A percentile compares a stretch with the other conserved stretches of the same genome.
Conservation (phyloP, 2,797 vertebrate genomes). For the Urocyon cinereoargenteus region DNA sequence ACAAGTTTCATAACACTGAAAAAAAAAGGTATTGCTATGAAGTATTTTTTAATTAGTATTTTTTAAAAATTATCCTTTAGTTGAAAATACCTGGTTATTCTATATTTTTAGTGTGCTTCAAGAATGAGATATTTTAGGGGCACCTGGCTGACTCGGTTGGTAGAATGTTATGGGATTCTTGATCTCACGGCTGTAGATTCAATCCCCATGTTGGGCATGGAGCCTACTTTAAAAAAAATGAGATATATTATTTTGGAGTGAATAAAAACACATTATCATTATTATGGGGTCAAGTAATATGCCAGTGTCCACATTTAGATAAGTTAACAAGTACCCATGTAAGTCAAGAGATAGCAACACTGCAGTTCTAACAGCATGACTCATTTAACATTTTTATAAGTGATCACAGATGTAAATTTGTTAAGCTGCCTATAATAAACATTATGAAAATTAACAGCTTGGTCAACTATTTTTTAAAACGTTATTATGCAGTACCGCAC, state of each 20-base stretch:
- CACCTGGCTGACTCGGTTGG: neutral
- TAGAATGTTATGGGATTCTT: neutral
- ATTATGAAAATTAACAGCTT: neutral
- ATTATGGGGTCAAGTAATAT: neutral
- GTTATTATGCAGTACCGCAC: neutral
- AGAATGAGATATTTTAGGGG: neutral
- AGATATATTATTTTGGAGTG: neutral
- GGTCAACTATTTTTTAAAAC: neutral
- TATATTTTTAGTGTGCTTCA: neutral
- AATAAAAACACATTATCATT: neutral
- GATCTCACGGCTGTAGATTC: neutral
- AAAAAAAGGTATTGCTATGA: neutral
- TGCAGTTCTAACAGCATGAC: neutral
- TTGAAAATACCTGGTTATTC: neutral
- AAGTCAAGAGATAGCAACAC: constrained; percentile 10
- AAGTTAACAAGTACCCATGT: neutral
- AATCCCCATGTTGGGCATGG: neutral
- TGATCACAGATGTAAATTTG: neutral
- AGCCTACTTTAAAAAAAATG: neutral
- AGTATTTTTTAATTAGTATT: neutral
- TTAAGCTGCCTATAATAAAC: neutral
- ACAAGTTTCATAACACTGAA: constrained; percentile 1
- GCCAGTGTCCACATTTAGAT: neutral
- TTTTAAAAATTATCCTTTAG: neutral
- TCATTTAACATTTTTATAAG: neutral